Base-by-base conservation (phyloP, 2,113 vertebrate genomes). In the Salvator merianae region DNA sequence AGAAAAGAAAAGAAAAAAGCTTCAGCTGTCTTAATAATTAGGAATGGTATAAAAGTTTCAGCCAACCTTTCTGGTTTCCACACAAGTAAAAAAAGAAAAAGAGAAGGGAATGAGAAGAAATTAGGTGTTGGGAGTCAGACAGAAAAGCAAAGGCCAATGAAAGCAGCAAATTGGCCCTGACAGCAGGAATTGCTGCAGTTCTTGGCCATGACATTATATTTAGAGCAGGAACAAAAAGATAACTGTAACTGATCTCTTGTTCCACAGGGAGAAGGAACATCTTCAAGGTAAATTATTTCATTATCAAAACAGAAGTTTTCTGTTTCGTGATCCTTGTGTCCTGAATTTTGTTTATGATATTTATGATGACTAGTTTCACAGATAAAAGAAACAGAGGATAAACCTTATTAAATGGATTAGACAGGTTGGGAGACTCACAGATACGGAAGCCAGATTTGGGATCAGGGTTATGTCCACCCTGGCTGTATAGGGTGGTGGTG, bases 401-500 rank as follows among this genome's bases (percentile, higher is more conserved):
- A 40, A 81, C 53, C 32, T 65, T 86, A 78, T 65, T 82, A 88
- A 73, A n/a, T 34, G 63, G 55, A 77, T 55, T 32, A 72, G 82
- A 81, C 24, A 55, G 53, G 79, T 22, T 1, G 1, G 47, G 66
- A 59, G 88, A 96, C 98, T 99, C 90, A 99, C 98, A 99, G 92
- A 98, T 97, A 95, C 98, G 97, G 95, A 99, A 99, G 79, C 98
- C 97, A 0, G 97, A 95, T 80, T 97, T 96, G 12, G 95, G 95
- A 36, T 96, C 92, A 0, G 96, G 96, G 63, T 94, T 89, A 0
- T 96, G 94, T 2, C 95, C 94, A 0, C 95, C 96, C 30, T 95
- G 96, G 93, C 97, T 99, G 74, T 98, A 99, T 69, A 99, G 92
- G 20, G 98, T 98, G 86, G 98, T 99, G 87, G 98, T 92, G 89